Evolutionary conservation across 2,797 vertebrate species (phyloP), one percentile per base, ranked within the genome.

Genomic region (Allobates femoralis): DNA sequence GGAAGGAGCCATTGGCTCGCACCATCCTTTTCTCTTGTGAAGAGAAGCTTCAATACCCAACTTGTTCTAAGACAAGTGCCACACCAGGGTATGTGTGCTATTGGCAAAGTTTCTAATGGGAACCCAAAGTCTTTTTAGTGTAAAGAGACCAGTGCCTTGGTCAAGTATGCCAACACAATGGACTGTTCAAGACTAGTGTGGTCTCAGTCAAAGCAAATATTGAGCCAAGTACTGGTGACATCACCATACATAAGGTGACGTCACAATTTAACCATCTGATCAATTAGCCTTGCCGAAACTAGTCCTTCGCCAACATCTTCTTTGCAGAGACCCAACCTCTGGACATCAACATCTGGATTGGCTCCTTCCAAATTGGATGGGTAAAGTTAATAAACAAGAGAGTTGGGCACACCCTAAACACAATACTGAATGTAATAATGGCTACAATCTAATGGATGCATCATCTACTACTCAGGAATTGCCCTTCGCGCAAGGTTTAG

Each of bases 391-490:
- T 16, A 34, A 41, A 14, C 37, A 41, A 2, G 69, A 2, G 69
- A 73, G 37, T 41, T 73, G 12, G 37, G 34, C 21, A 73, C 34
- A 73, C n/a, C 14, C 5, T 41, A 23, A 37, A 73, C 26, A 69
- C 69, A 73, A 73, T 26, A 73, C 69, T 73, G 69, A 41, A 19
- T 11, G 69, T 41, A 41, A 71, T 71, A 41, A 26, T 34, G 69
- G 37, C 34, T 46, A 69, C 66, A 69, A 18, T 32, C 15, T 66
- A 64, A 67, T 32, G 28, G 64, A 67, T 66, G 18, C n/a, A 67
- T 32, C 26, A 66, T 0, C 26, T 34, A 69, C 7, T 73, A 5
- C 2, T n/a, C 41, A 69, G 30, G 64, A 66, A 66, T 37, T 37
- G 37, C 66, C 66, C 32, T 73, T 23, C 3, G 1, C 64, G n/a